Conservation (phyloP, 2,797 vertebrate genomes). For the Enteromius paludinosus region DNA sequence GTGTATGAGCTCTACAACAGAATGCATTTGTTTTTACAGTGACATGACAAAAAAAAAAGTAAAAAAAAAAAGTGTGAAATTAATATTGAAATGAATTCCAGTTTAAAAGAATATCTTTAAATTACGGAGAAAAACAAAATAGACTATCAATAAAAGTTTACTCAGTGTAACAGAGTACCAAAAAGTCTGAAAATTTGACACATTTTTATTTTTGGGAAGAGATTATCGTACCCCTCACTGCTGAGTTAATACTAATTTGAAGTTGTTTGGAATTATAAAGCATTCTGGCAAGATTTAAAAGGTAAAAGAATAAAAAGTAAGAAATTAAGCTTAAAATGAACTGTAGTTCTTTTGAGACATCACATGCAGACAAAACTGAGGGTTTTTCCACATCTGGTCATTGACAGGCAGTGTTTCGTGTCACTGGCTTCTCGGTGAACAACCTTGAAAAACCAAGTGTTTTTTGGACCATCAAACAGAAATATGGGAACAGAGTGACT, state of each 20-base stretch:
- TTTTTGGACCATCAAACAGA: conserved; percentile 33
- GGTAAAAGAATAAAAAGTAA: neutral
- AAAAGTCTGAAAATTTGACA: neutral
- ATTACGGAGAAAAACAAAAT: too few relatives aligned
- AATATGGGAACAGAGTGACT: conserved; percentile 30
- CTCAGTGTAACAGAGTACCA: neutral
- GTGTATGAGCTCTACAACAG: neutral
- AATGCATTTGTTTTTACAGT: neutral
- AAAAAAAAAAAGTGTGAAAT: neutral
- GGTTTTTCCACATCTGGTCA: conserved; percentile 22
- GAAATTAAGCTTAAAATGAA: neutral
- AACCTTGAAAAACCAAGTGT: conserved; percentile 9
- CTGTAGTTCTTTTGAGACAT: conserved; percentile 6
- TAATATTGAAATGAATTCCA: neutral
- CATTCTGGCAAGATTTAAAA: neutral
- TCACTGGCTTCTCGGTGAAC: conserved; percentile 27
- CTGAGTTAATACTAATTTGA: neutral
- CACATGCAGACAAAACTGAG: neutral
- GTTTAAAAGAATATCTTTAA: neutral
- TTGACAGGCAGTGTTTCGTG: conserved; percentile 48
- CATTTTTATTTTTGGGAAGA: neutral
- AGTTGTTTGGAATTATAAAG: neutral
- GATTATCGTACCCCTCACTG: neutral
- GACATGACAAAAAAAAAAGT: neutral
- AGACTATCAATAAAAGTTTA: neutral